Percentiles rank a stretch among this genome's conserved stretches.
Evolutionary conservation across 2,797 vertebrate genomes (phyloP).

Genomic region (Cuculus canorus): DNA sequence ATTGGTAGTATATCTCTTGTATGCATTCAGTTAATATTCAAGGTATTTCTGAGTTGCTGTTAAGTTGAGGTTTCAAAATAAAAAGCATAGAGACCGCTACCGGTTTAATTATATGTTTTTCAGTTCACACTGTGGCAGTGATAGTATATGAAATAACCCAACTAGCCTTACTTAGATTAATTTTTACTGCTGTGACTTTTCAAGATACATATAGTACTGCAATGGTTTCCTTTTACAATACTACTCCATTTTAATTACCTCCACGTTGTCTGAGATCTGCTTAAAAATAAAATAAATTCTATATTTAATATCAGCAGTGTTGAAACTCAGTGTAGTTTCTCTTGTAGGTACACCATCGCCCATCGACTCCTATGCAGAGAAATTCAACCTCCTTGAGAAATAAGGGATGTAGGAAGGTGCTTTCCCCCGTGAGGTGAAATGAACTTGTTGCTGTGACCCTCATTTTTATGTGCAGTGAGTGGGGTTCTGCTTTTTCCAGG

Average conservation of each 20-base stretch:
- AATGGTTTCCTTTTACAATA: constrained; percentile 30
- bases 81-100: constrained; percentile 45
- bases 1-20: not conserved
- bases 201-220: not conserved
- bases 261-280: constrained; percentile 2
- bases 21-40: not conserved
- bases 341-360: not conserved
- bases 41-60: constrained; percentile 36
- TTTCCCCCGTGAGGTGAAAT: not conserved
- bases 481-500: not conserved
- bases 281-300: constrained; percentile 18
- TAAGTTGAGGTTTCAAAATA: constrained; percentile 40
- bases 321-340: constrained; percentile 13
- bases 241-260: constrained; percentile 8
- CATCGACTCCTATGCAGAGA: not conserved
- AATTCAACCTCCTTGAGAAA: not conserved
- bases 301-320: constrained; percentile 18
- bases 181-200: not conserved
- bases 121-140: not conserved
- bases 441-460: not conserved
- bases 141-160: not conserved
- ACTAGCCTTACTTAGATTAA: not conserved
- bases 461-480: not conserved
- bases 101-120: not conserved
- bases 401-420: not conserved